A percentile compares a stretch with the other conserved stretches of the same genome.
Evolutionary conservation across 1,140 invertebrate species (phyloP).

Genomic region (Ladona fulva): DNA sequence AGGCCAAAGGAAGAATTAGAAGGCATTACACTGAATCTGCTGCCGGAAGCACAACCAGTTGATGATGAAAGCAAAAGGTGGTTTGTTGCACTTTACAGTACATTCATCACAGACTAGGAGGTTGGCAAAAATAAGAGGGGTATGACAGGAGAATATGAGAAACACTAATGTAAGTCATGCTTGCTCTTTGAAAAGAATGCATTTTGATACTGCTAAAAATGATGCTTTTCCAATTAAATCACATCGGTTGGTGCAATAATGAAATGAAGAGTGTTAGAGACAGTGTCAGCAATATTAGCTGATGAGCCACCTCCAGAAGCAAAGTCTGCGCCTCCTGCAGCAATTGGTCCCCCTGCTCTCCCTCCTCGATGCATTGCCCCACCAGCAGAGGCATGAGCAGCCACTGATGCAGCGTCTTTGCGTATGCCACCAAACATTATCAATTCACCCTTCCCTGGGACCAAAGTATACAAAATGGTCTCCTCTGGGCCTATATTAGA

Average conservation of each 20-base stretch:
- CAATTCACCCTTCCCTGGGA: conserved; percentile 80
- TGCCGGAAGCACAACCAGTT: no score
- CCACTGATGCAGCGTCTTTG: conserved; percentile 46
- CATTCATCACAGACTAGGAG: no score
- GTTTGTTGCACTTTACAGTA: no score
- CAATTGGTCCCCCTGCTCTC: background rate
- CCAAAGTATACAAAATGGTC: conserved; percentile 79
- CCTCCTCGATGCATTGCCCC: background rate
- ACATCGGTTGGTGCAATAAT: background rate
- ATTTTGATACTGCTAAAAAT: no score
- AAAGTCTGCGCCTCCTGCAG: background rate
- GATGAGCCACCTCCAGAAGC: background rate
- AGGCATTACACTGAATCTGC: no score
- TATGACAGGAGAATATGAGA: no score
- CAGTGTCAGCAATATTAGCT: background rate
- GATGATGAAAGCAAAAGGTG: no score
- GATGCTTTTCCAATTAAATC: background rate
- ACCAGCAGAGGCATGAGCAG: background rate
- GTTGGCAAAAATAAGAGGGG: no score
- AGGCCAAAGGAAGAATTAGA: no score
- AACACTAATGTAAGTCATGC: no score
- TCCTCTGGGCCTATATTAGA: conserved; percentile 68
- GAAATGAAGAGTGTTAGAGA: background rate
- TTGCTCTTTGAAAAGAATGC: no score
- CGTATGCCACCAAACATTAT: conserved; percentile 91